phyloP scores from a whole-genome alignment of 2,888 invertebrate species.

The Lomographa bimaculata region DNA sequence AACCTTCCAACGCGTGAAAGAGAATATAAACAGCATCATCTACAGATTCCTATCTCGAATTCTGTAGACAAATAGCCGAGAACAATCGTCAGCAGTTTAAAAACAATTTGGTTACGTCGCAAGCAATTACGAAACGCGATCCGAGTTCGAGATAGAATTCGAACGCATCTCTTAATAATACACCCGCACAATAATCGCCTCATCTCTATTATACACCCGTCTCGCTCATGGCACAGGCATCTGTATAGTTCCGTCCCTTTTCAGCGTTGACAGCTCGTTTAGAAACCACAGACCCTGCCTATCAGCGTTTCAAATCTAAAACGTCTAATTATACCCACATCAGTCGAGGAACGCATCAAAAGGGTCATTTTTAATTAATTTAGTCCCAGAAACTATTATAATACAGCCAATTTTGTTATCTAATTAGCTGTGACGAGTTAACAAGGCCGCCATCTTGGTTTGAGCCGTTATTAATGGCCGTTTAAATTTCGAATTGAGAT shows the following conservation, averaged over 20 bases:
- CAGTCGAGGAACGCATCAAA: constrained; percentile 72
- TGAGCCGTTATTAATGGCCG: constrained; percentile 60
- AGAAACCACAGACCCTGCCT: constrained; percentile 61
- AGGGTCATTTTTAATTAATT: constrained; percentile 81
- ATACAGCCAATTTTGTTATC: constrained; percentile 79
- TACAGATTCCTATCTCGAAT: constrained; percentile 64
- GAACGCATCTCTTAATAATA: constrained; percentile 79
- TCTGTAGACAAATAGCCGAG: constrained; percentile 79
- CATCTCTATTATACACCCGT: constrained; percentile 53
- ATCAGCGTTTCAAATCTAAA: constrained; percentile 75
- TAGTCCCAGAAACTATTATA: constrained; percentile 79
- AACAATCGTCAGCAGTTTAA: constrained; percentile 78
- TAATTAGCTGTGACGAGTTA: constrained; percentile 77
- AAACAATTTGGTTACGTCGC: constrained; percentile 78
- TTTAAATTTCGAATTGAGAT: constrained; percentile 58
- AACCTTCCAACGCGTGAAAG: constrained; percentile 56
- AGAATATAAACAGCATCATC: constrained; percentile 56
- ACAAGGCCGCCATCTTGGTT: constrained; percentile 72
- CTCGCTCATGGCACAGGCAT: constrained; percentile 39
- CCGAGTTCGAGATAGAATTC: constrained; percentile 63
- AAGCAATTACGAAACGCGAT: constrained; percentile 78
- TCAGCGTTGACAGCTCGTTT: constrained; percentile 70
- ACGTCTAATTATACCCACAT: constrained; percentile 83
- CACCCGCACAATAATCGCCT: constrained; percentile 65
- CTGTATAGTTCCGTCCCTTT: constrained; percentile 45